Evolutionary conservation across 2,797 vertebrate species (phyloP).

Genomic region (Glossophaga mutica): DNA sequence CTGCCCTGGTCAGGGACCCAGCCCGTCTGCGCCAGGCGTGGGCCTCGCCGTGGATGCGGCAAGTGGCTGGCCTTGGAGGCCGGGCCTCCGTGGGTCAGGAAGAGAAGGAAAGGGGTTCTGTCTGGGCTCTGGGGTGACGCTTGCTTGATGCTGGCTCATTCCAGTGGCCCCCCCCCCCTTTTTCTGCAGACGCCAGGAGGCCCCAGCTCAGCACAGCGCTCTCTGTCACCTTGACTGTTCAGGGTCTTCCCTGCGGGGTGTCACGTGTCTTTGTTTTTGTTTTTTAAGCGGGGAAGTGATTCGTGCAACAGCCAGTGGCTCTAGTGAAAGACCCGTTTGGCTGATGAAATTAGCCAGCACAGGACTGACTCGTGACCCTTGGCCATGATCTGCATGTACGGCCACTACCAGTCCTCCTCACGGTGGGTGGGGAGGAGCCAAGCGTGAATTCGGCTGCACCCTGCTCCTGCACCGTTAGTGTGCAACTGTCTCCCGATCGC

Average conservation of each 20-base stretch:
- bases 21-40: not conserved
- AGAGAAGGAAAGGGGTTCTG: not conserved
- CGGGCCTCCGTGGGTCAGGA: not conserved
- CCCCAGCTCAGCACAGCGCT: not conserved
- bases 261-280: not conserved
- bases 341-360: constrained; percentile 78
- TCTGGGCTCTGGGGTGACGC: not conserved
- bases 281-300: constrained; percentile 72
- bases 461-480: constrained; percentile 78
- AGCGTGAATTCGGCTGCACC: constrained; percentile 70
- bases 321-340: constrained; percentile 79
- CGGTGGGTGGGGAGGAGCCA: constrained; percentile 77
- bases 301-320: constrained; percentile 76
- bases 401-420: constrained; percentile 75
- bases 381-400: constrained; percentile 80
- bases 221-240: constrained; percentile 43
- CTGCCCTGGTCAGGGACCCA: not conserved
- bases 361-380: constrained; percentile 79
- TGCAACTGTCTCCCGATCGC: constrained; percentile 77
- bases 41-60: not conserved
- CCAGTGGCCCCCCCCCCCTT: not conserved
- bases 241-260: constrained; percentile 46
- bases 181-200: not conserved
- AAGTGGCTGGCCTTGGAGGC: not conserved
- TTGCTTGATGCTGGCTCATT: not conserved